These are phyloP conservation scores for Syrrhaptes paradoxus DNA, from an alignment of 2,113 vertebrate species.

Conservation along the genomic window DNA sequence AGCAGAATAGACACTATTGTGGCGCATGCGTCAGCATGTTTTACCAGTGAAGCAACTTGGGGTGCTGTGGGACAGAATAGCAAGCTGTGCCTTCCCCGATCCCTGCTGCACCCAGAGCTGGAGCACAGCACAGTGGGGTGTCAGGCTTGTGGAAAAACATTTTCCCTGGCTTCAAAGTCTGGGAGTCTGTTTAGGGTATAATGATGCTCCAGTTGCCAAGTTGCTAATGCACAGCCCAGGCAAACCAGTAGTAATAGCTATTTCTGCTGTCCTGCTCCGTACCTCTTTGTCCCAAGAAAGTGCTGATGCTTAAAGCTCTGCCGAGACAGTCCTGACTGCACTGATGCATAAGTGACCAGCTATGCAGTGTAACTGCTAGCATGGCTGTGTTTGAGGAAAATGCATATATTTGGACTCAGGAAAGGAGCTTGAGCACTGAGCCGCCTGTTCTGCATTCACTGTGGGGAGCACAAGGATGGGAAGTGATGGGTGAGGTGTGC, in stretches of 20 bases:
- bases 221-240: neutral
- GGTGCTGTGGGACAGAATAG: neutral
- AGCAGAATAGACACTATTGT: neutral
- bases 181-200: neutral
- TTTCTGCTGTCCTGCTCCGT: neutral
- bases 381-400: neutral
- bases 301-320: neutral
- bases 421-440: neutral
- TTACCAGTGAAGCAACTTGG: neutral
- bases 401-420: neutral
- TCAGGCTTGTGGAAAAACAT: neutral
- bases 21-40: rapidly evolving
- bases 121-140: neutral
- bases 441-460: rapidly evolving
- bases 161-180: neutral
- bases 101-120: rapidly evolving
- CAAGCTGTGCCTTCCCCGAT: neutral
- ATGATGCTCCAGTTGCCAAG: neutral
- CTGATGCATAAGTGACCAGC: neutral
- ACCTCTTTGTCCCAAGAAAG: neutral
- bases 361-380: neutral
- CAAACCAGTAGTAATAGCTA: rapidly evolving
- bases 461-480: neutral
- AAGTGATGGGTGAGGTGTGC: neutral
- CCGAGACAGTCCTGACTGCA: neutral